These are phyloP conservation scores for Drosophila setifemur DNA, from an alignment of 1,140 invertebrate species.

Conservation along the genomic window DNA sequence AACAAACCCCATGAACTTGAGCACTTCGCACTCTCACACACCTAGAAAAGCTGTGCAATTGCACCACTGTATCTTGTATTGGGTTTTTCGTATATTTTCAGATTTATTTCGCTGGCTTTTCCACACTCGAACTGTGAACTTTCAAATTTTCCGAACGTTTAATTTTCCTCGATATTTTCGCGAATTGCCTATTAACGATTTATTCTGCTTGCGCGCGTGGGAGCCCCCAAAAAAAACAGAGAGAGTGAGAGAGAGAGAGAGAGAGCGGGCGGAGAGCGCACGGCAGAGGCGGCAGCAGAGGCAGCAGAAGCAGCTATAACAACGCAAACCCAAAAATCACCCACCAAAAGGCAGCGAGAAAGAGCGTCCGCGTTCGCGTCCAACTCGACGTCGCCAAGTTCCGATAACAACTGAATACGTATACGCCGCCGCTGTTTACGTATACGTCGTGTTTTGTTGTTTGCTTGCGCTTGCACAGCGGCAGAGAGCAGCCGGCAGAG, in stretches of 20 bases:
- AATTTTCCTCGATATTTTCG: slow-evolving; percentile 40
- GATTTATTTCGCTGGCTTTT: slow-evolving; percentile 26
- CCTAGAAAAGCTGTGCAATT: slow-evolving; percentile 33
- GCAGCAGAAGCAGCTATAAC: slow-evolving; percentile 14
- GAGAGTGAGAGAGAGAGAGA: slow-evolving; percentile 2
- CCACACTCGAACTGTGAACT: neutral
- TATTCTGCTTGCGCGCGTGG: slow-evolving; percentile 47
- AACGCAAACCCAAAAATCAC: slow-evolving; percentile 23
- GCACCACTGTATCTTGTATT: slow-evolving; percentile 10
- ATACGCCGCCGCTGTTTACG: neutral
- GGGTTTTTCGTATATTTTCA: slow-evolving; percentile 10
- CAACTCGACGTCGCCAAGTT: slow-evolving; percentile 63
- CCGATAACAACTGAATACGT: slow-evolving; percentile 68
- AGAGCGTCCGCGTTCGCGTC: slow-evolving; percentile 47
- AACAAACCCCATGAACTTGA: slow-evolving; percentile 68
- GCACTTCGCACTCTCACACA: slow-evolving; percentile 13
- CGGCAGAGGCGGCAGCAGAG: slow-evolving; percentile 8
- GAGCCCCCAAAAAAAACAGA: slow-evolving; percentile 20
- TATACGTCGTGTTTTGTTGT: too few species aligned
- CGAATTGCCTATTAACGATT: slow-evolving; percentile 41
- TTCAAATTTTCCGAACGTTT: slow-evolving; percentile 10
- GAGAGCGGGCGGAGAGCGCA: slow-evolving; percentile 22
- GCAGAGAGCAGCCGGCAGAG: slow-evolving; percentile 6
- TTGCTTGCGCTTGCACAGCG: slow-evolving; percentile 15
- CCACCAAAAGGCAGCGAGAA: slow-evolving; percentile 27